Base-by-base conservation (phyloP, 2,888 invertebrate genomes). In the Platypus cylindrus region DNA sequence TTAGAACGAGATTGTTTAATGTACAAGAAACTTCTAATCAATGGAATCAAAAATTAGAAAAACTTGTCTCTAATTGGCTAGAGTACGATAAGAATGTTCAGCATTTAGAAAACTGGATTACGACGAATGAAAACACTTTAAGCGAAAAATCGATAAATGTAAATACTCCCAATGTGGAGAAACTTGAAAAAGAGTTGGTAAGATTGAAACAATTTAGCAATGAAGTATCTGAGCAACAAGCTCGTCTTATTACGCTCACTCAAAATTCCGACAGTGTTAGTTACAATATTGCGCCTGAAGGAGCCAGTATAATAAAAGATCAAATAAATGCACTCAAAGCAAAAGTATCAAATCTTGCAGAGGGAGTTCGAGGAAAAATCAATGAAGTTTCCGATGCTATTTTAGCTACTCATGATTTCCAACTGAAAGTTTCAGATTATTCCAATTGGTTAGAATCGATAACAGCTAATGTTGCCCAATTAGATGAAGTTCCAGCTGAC, bases 191-290 rank as follows among this genome's bases (percentile, higher is more conserved):
- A 41, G 79, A 84, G 58, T 59, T 87, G 26, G 73, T 75, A 23
- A 75, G 76, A 54, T 59, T 86, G 1, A 86, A 86, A 56, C 79
- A 80, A 1, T 77, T 81, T 43, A 83, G 82, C 45, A 84, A 85
- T 51, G 85, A 87, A 55, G 77, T 91, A 45, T 79, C 82, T 0
- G 81, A 83, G 52, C 85, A 87, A 49, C 84, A 86, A 60, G 80
- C 83, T 0, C 83, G 84, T 56, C 63, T 89, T 27, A 80, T 86
- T 24, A 71, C 77, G 1, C 58, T 90, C 26, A 82, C 82, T 0
- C 85, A 87, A 57, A 73, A 71, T 28, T 78, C 79, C 43, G 89
- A 90, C 55, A 75, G 76, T 36, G 78, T 89, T 14, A 76, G 79
- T 38, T 77, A 84, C 48, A 73, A 73, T 43, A 65, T 89, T 31